A percentile compares a stretch with the other conserved stretches of the same genome.
These are phyloP conservation scores for Onychomys torridus DNA, from an alignment of 2,797 vertebrate genomes.

Conservation along the genomic window DNA sequence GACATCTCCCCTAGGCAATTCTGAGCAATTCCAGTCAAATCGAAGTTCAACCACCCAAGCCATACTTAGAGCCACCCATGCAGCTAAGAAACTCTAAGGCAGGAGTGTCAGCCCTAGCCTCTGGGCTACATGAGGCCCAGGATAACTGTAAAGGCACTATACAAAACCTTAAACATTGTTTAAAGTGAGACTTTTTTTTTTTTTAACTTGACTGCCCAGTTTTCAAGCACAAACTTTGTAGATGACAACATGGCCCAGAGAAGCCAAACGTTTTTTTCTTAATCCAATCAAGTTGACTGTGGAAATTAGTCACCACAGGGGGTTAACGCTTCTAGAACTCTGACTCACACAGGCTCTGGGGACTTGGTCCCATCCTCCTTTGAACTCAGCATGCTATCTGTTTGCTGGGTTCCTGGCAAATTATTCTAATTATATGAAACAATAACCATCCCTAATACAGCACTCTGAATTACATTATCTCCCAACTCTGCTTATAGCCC, in stretches of 20 bases:
- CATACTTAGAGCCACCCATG: no score
- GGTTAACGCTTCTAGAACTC: not conserved
- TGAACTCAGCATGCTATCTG: constrained; percentile 4
- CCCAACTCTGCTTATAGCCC: not conserved
- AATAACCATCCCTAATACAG: not conserved
- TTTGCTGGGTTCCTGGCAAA: constrained; percentile 35
- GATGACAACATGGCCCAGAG: not conserved
- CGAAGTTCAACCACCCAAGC: not conserved
- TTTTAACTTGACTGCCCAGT: not conserved
- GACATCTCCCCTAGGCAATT: not conserved
- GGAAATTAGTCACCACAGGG: not conserved
- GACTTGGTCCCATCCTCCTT: not conserved
- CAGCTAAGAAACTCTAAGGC: not conserved
- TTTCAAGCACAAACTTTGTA: not conserved
- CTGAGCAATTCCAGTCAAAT: not conserved
- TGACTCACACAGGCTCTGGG: not conserved
- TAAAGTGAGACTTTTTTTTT: not conserved
- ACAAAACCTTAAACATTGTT: not conserved
- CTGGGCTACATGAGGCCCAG: not conserved
- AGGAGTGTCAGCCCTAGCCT: not conserved
- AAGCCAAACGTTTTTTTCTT: not conserved
- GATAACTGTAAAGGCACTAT: not conserved
- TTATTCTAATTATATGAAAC: constrained; percentile 29
- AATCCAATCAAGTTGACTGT: not conserved
- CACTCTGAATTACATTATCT: constrained; percentile 18